Percentiles rank a stretch among this genome's conserved stretches.
Conservation (phyloP, 23 tunicate genomes). For the Halocynthia roretzi region DNA sequence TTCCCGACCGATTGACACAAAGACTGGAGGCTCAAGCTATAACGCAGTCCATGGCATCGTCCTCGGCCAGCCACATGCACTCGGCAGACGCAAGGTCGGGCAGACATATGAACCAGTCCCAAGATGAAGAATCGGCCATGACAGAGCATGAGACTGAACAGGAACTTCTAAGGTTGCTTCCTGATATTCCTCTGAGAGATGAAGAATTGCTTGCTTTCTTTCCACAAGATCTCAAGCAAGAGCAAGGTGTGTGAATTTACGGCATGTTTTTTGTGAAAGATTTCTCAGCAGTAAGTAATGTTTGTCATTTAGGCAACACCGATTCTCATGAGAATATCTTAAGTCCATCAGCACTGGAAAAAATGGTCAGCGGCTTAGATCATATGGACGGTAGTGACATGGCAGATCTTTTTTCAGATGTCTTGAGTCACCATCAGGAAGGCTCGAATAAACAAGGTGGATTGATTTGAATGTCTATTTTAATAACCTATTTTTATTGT, state of each 20-base stretch:
- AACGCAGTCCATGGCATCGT: constrained; percentile 15
- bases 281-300: not conserved
- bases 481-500: too few species aligned
- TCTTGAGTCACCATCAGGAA: constrained; percentile 44
- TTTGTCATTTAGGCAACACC: constrained; percentile 25
- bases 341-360: constrained; percentile 74
- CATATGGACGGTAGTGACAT: constrained; percentile 67
- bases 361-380: constrained; percentile 69
- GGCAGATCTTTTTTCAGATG: constrained; percentile 68
- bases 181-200: constrained; percentile 63
- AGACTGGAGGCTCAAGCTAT: constrained; percentile 58
- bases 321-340: constrained; percentile 58
- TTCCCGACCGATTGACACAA: constrained; percentile 53
- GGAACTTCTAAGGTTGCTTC: constrained; percentile 58
- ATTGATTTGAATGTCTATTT: too few species aligned
- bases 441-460: constrained; percentile 17
- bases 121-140: constrained; percentile 58
- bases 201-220: constrained; percentile 66
- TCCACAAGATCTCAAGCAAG: constrained; percentile 15
- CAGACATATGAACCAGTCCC: constrained; percentile 13
- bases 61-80: not conserved
- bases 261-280: not conserved
- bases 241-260: not conserved
- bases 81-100: constrained; percentile 1
- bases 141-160: constrained; percentile 46